Base-by-base conservation (phyloP, 92 coral and sea anemone species). In the Pocillopora grandis region DNA sequence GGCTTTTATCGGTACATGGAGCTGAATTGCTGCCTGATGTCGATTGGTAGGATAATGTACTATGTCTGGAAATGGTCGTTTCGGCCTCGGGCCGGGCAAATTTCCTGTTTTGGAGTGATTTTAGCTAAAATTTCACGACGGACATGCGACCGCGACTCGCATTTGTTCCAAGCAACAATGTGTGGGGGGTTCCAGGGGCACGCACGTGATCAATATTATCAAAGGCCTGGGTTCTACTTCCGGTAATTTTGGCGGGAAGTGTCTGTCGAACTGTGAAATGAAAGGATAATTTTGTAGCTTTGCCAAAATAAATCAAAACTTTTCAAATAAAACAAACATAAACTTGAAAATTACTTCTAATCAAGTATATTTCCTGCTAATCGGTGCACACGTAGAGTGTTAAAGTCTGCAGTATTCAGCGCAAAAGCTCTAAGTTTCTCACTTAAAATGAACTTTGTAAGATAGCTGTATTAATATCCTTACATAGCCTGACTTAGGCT, bases 91-190 rank as follows among this genome's bases (percentile, higher is more conserved):
- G 83, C 78, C 95, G 95, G 87, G 92, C 98, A 94, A 92, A 87
- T 93, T 94, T 94, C 97, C 98, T 94, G 98, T 94, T 94, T 92
- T 94, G 97, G 98, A 94, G 98, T 87, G 98, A 94, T 91, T 94
- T 94, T 94, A 94, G 98, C 91, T 89, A 94, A 86, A 96, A 90
- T 96, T 94, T 91, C 97, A 94, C 92, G 98, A 92, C 98, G 95
- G 98, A 90, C 98, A 94, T 92, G 95, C 98, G 98, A 94, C 95
- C 98, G 96, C 98, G 96, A 94, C 94, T 94, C 84, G 94, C 95
- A 94, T 96, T 94, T 92, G 98, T 90, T 94, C 92, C 95, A 90
- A 96, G 95, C 98, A 94, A 94, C 98, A 92, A 93, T 91, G 86
- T 94, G 92, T 84, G 98, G 98, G 98, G 98, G 82, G 92, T 93